Conservation (phyloP, 2,113 vertebrate genomes). For the human region DNA sequence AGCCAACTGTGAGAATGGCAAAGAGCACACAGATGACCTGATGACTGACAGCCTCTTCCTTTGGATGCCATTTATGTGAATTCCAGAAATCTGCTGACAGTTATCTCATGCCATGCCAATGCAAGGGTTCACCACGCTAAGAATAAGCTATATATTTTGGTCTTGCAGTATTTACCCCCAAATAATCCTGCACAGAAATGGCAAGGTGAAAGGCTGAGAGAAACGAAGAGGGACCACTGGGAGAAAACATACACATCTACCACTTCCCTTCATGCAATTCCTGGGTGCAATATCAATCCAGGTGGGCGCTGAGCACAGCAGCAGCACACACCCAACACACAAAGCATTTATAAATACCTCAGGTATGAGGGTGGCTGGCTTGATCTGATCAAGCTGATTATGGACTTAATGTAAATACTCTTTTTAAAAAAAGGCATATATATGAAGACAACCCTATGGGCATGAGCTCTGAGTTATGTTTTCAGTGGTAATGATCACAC, state of each 20-base stretch:
- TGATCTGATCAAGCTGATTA: not conserved
- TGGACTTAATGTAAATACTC: not conserved
- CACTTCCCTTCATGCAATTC: not conserved
- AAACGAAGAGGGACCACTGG: not conserved
- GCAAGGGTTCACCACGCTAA: not conserved
- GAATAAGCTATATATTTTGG: not conserved
- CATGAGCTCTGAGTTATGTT: not conserved
- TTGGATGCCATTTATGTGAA: conserved; percentile 28
- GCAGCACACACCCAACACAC: not conserved
- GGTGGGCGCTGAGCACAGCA: not conserved
- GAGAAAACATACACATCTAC: not conserved
- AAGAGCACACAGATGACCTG: not conserved
- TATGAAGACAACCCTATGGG: not conserved
- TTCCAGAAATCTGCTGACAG: conserved; percentile 42
- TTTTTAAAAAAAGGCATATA: not conserved
- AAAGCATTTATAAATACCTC: not conserved
- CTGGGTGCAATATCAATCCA: not conserved
- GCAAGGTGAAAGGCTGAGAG: not conserved
- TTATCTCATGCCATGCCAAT: not conserved
- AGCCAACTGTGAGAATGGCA: conserved; percentile 48
- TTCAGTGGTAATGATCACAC: not conserved
- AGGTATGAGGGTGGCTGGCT: not conserved
- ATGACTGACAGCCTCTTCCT: conserved; percentile 15
- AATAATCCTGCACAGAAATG: not conserved
- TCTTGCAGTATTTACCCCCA: not conserved